These are phyloP conservation scores for Cephus rjabovi DNA, from an alignment of 2,888 invertebrate genomes.

Conservation along the genomic window DNA sequence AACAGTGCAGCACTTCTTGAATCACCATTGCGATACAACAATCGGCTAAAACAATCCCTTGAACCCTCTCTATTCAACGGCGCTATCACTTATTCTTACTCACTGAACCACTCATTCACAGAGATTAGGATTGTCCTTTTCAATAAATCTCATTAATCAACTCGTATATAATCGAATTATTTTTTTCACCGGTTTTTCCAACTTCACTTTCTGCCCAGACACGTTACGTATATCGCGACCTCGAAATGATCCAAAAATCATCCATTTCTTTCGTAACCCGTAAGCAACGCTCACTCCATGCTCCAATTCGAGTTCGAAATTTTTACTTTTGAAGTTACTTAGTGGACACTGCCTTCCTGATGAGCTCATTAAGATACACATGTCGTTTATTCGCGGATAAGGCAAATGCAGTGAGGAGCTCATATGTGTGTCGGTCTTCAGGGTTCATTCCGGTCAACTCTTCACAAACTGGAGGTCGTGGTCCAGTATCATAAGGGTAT, in stretches of 20 bases:
- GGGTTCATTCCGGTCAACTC: neutral
- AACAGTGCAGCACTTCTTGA: neutral
- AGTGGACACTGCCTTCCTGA: constrained; percentile 21
- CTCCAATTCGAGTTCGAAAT: neutral
- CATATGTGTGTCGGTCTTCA: neutral
- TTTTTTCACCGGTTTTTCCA: neutral
- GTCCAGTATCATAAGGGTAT: neutral
- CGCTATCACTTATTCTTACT: neutral
- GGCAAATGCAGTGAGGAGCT: neutral
- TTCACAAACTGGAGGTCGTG: neutral
- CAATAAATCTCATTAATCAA: neutral
- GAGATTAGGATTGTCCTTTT: neutral
- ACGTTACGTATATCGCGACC: constrained; percentile 2
- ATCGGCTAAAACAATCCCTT: neutral
- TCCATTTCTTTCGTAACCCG: neutral
- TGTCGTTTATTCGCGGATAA: constrained; percentile 21
- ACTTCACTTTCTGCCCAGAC: neutral
- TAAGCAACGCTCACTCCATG: neutral
- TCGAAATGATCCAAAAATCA: no score
- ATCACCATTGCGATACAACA: neutral
- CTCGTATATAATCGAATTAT: neutral
- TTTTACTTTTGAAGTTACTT: constrained; percentile 21
- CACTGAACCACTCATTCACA: neutral
- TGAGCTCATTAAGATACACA: constrained; percentile 27
- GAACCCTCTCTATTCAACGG: no score